Evolutionary conservation across 2,113 vertebrate genomes (phyloP).

Genomic region (Baryphthengus martii): DNA sequence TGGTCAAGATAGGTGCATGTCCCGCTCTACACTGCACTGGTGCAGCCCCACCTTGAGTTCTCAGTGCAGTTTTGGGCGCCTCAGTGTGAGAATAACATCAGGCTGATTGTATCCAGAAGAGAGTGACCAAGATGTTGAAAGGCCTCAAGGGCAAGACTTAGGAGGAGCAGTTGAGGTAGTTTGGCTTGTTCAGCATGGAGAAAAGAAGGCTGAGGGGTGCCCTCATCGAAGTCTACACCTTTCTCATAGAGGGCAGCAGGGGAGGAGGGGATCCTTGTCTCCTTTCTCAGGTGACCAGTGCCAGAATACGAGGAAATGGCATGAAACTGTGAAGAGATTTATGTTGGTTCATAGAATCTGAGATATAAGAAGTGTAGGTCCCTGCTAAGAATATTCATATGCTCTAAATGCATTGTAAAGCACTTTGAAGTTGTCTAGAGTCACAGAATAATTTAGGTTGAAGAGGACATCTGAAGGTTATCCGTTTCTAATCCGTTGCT

Average conservation of each 20-base stretch:
- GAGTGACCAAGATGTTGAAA: no score
- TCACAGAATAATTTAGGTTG: neutral
- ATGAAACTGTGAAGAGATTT: neutral
- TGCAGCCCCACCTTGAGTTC: no score
- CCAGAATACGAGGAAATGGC: neutral
- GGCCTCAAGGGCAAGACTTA: no score
- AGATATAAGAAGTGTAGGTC: neutral
- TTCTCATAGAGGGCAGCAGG: rapidly evolving
- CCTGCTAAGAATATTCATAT: neutral
- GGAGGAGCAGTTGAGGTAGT: no score
- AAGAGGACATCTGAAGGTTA: neutral
- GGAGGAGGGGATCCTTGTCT: neutral
- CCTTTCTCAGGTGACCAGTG: neutral
- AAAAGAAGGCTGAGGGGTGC: neutral
- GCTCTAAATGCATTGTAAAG: neutral
- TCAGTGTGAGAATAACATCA: no score
- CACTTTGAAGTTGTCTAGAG: neutral
- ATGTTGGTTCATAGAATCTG: neutral
- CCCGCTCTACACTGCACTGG: neutral
- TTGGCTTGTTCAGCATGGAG: no score
- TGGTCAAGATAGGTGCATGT: neutral
- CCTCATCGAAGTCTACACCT: no score
- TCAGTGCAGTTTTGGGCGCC: no score
- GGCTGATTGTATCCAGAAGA: no score
- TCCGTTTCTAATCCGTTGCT: neutral